Base-by-base conservation (phyloP, 2,113 vertebrate genomes). In the Syngnathus floridae region DNA sequence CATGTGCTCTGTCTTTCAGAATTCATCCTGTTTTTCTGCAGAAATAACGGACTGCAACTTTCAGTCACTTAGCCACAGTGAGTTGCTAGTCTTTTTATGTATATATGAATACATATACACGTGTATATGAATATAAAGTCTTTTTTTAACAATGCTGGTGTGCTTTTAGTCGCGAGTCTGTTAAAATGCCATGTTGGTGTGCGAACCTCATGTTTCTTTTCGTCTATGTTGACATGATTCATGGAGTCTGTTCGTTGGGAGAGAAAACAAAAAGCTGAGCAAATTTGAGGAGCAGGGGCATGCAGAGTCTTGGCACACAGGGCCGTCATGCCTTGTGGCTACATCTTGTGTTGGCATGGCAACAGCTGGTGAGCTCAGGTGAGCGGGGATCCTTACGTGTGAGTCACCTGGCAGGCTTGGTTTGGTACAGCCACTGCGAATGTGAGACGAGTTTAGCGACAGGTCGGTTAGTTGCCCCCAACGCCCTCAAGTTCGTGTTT, bases 301-400 rank as follows among this genome's bases (percentile, higher is more conserved):
- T 65, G 49, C 60, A 43, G 37, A 8, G 4, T 22, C 35, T 51
- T 6, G 11, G 26, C 69, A 7, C 59, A 62, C n/a, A 69, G 52
- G 61, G 62, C 4, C 17, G 36, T 58, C 56, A 49, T 21, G 65
- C 65, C 52, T 48, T 46, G 57, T 55, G 41, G 57, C 56, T 49
- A 37, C 52, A n/a, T 70, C 65, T 26, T 64, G 26, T 21, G 82
- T 86, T 61, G 78, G 41, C 80, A 85, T 85, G 77, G 82, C 63
- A 88, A 85, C 82, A n/a, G 74, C 40, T 48, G 45, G 68, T 38
- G 81, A 75, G 79, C 78, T 81, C 84, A 83, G 85, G 83, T 86
- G 75, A 84, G 38, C 14, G 3, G 41, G 55, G 72, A 71, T 46
- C 62, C 67, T 83, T 55, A 69, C 16, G 48, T 72, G 52, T 76